Conservation (phyloP, 2,888 invertebrate genomes). For the Campoplex nolae region DNA sequence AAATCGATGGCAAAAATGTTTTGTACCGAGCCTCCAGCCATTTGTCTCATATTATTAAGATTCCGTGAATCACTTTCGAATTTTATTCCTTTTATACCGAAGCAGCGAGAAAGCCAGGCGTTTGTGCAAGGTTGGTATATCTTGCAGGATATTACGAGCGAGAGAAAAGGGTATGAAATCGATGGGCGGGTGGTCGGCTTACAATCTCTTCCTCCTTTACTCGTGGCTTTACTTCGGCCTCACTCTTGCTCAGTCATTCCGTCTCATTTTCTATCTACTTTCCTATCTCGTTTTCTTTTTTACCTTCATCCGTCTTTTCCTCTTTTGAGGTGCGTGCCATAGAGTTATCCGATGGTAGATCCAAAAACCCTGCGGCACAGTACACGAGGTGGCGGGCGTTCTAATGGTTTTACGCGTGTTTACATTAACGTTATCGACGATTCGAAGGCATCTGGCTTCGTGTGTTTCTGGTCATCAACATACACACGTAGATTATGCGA, state of each 20-base stretch:
- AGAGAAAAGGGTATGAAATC: slow-evolving; percentile 71
- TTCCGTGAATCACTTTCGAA: slow-evolving; percentile 29
- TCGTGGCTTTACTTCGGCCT: slow-evolving; percentile 38
- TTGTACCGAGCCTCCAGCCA: slow-evolving; percentile 10
- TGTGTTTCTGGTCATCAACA: slow-evolving; percentile 35
- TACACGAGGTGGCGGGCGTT: slow-evolving; percentile 52
- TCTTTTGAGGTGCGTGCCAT: slow-evolving; percentile 58
- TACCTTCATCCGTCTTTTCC: slow-evolving; percentile 1
- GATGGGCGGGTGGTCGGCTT: slow-evolving; percentile 60
- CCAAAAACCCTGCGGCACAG: slow-evolving; percentile 53
- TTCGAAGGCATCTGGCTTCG: slow-evolving; percentile 70
- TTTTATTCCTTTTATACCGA: slow-evolving; percentile 58
- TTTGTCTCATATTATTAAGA: slow-evolving; percentile 58
- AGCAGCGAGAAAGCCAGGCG: slow-evolving; percentile 53
- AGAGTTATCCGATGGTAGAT: slow-evolving; percentile 63
- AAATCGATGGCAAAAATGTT: neutral
- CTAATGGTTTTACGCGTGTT: slow-evolving; percentile 79
- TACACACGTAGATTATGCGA: slow-evolving; percentile 2
- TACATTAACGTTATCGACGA: slow-evolving; percentile 78
- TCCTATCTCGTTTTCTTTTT: neutral
- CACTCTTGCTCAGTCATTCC: slow-evolving; percentile 15
- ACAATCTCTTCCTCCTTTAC: slow-evolving; percentile 3
- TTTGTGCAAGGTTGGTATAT: slow-evolving; percentile 54
- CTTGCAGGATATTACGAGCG: slow-evolving; percentile 70
- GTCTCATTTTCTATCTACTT: neutral